phyloP scores from a whole-genome alignment of 2,113 vertebrate genomes.

The Danio rerio region DNA sequence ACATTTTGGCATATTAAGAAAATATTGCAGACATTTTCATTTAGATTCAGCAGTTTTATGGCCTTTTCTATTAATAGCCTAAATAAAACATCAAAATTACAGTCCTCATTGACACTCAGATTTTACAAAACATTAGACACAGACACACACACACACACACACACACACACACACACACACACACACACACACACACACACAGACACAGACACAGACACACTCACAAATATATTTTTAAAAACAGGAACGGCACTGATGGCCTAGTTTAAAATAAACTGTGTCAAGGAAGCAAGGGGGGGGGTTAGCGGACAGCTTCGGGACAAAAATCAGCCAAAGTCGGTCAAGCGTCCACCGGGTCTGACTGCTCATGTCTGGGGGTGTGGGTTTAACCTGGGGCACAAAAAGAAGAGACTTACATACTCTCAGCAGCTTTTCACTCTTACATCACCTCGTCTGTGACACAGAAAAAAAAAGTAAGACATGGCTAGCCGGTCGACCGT shows the following conservation, averaged over 20 bases:
- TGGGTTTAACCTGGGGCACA: neutral
- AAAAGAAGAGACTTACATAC: neutral
- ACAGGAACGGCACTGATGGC: neutral
- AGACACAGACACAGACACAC: no score
- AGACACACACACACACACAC: neutral
- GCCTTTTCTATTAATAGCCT: no score
- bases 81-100: no score
- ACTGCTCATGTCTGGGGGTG: constrained; percentile 16
- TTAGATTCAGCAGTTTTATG: no score
- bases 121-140: no score
- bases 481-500: neutral
- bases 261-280: constrained; percentile 22
- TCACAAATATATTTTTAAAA: neutral
- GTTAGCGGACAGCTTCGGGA: constrained; percentile 10
- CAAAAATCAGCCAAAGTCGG: constrained; percentile 53
- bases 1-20: no score
- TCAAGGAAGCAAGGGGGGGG: constrained; percentile 15
- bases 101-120: no score
- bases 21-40: no score
- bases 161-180: neutral
- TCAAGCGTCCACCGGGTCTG: constrained; percentile 45
- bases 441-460: constrained; percentile 19
- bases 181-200: no score
- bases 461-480: neutral
- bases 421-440: neutral